These are phyloP conservation scores for Tiliacea aurago DNA, from an alignment of 2,888 invertebrate species.

Conservation along the genomic window DNA sequence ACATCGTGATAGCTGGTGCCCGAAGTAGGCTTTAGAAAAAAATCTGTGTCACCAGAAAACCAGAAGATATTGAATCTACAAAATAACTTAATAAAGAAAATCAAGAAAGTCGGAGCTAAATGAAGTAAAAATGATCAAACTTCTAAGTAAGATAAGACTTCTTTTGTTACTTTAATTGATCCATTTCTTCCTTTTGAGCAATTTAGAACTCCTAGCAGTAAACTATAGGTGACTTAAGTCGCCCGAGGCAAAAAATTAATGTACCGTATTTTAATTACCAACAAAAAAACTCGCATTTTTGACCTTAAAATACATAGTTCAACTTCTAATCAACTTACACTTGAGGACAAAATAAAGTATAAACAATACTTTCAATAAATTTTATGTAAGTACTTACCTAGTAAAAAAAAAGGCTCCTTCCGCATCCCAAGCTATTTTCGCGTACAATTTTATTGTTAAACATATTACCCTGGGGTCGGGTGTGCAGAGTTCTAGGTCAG, in stretches of 20 bases:
- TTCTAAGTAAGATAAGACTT: too few species aligned
- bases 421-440: slow-evolving; percentile 48
- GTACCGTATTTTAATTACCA: neutral
- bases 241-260: slow-evolving; percentile 18
- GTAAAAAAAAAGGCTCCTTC: slow-evolving; percentile 45
- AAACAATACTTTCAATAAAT: slow-evolving; percentile 6
- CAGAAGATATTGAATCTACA: too few species aligned
- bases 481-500: slow-evolving; percentile 67
- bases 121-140: too few species aligned
- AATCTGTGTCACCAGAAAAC: too few species aligned
- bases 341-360: slow-evolving; percentile 31
- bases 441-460: slow-evolving; percentile 65
- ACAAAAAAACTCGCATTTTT: neutral
- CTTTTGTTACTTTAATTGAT: neutral
- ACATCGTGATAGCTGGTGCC: too few species aligned
- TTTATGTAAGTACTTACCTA: neutral
- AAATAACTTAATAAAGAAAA: too few species aligned
- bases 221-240: neutral
- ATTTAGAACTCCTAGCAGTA: neutral
- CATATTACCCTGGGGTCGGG: slow-evolving; percentile 64
- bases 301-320: slow-evolving; percentile 3
- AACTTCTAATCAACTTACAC: slow-evolving; percentile 19
- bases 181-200: neutral
- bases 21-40: too few species aligned
- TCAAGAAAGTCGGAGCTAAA: too few species aligned